phyloP scores from a whole-genome alignment of 1,140 invertebrate genomes.

The Ostrea edulis region DNA sequence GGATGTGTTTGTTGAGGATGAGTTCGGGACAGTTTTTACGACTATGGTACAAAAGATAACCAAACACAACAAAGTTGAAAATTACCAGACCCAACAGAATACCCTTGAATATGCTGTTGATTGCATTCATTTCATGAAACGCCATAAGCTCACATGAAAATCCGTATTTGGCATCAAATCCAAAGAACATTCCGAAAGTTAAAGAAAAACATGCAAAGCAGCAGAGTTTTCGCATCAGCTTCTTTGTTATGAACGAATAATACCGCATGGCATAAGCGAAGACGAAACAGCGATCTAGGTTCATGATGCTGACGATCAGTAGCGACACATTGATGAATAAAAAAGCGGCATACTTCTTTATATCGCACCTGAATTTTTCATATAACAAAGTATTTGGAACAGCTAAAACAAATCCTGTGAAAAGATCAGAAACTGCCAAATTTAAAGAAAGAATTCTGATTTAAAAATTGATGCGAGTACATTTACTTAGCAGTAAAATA shows the following conservation, averaged over 20 bases:
- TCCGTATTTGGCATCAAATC: neutral
- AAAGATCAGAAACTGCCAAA: neutral
- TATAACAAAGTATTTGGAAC: neutral
- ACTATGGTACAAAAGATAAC: neutral
- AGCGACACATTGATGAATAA: neutral
- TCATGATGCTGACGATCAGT: neutral
- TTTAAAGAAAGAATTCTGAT: neutral
- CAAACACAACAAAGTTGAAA: neutral
- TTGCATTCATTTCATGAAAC: neutral
- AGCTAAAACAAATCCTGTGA: neutral
- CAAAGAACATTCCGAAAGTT: neutral
- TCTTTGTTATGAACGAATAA: neutral
- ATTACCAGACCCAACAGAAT: neutral
- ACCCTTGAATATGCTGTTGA: neutral
- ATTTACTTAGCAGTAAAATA: neutral
- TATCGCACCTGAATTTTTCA: neutral
- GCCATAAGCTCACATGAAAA: neutral
- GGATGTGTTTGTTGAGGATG: neutral
- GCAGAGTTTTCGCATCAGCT: neutral
- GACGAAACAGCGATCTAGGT: neutral
- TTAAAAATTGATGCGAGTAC: neutral
- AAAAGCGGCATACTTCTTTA: neutral
- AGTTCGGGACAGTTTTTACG: neutral
- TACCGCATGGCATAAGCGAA: neutral
- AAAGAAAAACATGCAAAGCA: neutral